Percentiles rank a stretch among this genome's conserved stretches.
phyloP scores from a whole-genome alignment of 2,888 invertebrate species.

The Eupithecia exiguata region DNA sequence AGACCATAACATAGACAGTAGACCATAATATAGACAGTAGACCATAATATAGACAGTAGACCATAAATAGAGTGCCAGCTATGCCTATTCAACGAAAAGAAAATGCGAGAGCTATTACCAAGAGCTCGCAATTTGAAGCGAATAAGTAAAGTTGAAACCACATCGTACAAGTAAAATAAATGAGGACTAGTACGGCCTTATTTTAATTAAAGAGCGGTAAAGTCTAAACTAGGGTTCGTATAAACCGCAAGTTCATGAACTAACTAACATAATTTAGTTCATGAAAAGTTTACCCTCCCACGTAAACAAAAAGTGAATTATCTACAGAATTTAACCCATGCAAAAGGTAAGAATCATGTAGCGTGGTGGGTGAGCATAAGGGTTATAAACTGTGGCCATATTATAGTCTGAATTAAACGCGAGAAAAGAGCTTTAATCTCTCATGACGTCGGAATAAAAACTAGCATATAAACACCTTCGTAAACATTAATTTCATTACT shows the following conservation, averaged over 20 bases:
- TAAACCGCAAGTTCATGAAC: constrained; percentile 25
- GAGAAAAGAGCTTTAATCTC: neutral
- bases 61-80: neutral
- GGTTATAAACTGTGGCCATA: constrained; percentile 7
- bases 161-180: constrained; percentile 10
- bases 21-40: too few relatives aligned
- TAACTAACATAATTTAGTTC: constrained; percentile 32
- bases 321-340: constrained; percentile 29
- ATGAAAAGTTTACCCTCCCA: constrained; percentile 17
- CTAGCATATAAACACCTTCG: neutral
- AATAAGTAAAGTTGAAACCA: constrained; percentile 6
- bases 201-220: constrained; percentile 28
- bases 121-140: neutral
- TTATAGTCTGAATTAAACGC: neutral
- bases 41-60: too few relatives aligned
- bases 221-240: constrained; percentile 24
- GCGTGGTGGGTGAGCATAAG: constrained; percentile 40
- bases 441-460: neutral
- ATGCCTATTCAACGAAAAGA: neutral
- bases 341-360: constrained; percentile 48
- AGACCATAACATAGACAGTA: too few relatives aligned
- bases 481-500: neutral
- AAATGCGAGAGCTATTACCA: neutral
- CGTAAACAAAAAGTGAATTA: constrained; percentile 31
- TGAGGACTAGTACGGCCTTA: constrained; percentile 6